Conservation (phyloP, 2,888 invertebrate species). For the Drosophila algonquin region DNA sequence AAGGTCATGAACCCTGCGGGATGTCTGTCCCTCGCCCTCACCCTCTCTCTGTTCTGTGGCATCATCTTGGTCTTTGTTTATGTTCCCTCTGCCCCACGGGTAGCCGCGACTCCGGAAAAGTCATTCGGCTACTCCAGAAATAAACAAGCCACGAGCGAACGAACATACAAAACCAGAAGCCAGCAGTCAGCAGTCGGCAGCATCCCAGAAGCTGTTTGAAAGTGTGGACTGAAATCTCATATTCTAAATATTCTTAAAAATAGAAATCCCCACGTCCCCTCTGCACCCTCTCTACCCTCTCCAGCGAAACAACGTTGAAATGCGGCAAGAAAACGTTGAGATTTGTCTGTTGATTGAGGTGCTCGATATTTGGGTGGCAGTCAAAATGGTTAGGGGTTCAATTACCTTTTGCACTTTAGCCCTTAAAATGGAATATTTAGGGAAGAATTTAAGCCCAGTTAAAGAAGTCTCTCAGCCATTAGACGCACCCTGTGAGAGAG, state of each 20-base stretch:
- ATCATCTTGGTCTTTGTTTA: conserved; percentile 51
- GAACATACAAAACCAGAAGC: conserved; percentile 8
- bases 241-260: conserved; percentile 65
- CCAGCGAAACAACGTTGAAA: conserved; percentile 11
- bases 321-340: conserved; percentile 12
- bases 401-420: not conserved
- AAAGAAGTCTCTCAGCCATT: not conserved
- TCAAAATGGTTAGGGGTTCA: not conserved
- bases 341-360: conserved; percentile 34
- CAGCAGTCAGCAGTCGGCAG: no score
- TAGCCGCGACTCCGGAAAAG: conserved; percentile 68
- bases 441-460: not conserved
- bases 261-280: conserved; percentile 36
- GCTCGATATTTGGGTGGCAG: conserved; percentile 6
- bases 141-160: conserved; percentile 60
- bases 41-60: conserved; percentile 13
- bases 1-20: conserved; percentile 69
- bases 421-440: not conserved
- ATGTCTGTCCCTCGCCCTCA: conserved; percentile 16
- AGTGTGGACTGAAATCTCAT: conserved; percentile 54
- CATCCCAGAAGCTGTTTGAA: conserved; percentile 14
- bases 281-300: no score
- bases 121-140: conserved; percentile 76
- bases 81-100: conserved; percentile 69
- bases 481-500: no score